These are phyloP conservation scores for Agriopis marginaria DNA, from an alignment of 2,888 invertebrate genomes.

Conservation along the genomic window DNA sequence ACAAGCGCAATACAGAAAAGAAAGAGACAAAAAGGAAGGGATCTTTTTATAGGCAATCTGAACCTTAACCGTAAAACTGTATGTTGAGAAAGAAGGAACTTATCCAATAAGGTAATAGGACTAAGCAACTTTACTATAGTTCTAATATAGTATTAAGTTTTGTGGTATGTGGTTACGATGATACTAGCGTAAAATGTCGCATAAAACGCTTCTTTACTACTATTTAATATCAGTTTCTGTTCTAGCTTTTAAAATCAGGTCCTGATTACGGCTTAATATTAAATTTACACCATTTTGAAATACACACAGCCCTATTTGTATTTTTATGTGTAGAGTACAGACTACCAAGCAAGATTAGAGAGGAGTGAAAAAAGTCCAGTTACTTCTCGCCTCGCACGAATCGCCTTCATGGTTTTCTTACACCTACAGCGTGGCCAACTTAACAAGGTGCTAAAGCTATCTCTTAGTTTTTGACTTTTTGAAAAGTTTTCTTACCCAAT, in stretches of 20 bases:
- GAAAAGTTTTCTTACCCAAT: not conserved
- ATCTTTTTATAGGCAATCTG: slow-evolving; percentile 25
- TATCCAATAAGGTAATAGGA: slow-evolving; percentile 11
- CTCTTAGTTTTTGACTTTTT: not conserved
- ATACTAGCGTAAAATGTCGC: not conserved
- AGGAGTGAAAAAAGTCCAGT: too few species aligned
- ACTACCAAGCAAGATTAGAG: too few species aligned
- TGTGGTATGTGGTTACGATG: not conserved
- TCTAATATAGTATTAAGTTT: slow-evolving; percentile 4
- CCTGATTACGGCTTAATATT: not conserved
- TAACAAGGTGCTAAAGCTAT: too few species aligned
- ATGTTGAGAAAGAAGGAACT: slow-evolving; percentile 6
- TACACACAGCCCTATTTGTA: not conserved
- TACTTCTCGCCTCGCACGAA: too few species aligned
- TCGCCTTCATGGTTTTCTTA: too few species aligned
- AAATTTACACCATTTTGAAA: not conserved
- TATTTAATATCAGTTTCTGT: slow-evolving; percentile 1
- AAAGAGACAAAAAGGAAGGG: slow-evolving; percentile 30
- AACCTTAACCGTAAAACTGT: slow-evolving; percentile 14
- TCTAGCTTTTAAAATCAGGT: not conserved
- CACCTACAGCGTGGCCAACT: too few species aligned
- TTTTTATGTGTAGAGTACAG: too few species aligned
- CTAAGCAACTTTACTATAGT: not conserved
- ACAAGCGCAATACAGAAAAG: slow-evolving; percentile 23
- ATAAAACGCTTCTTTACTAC: slow-evolving; percentile 7